These are phyloP conservation scores for Sitta carolinensis DNA, from an alignment of 2,797 vertebrate species.

Conservation along the genomic window DNA sequence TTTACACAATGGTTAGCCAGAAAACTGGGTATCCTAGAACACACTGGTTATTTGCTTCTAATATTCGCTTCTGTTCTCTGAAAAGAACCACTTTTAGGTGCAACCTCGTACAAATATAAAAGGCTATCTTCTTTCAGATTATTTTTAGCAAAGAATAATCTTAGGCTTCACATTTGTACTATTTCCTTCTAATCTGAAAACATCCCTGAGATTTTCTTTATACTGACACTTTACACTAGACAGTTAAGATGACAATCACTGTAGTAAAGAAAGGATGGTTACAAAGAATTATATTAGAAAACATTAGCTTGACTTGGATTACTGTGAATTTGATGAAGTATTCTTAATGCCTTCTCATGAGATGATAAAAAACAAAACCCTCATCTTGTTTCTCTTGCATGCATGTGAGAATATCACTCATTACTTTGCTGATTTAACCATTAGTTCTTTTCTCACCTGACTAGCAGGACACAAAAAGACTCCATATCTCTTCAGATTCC, in stretches of 20 bases:
- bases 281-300: background rate
- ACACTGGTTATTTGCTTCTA: background rate
- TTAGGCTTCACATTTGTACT: background rate
- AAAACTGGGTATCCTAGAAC: background rate
- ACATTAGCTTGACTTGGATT: background rate
- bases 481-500: background rate
- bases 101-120: background rate
- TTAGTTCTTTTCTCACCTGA: background rate
- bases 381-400: background rate
- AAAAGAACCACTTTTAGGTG: background rate
- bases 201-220: background rate
- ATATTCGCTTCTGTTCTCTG: background rate
- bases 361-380: background rate
- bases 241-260: background rate
- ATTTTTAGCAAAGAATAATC: background rate
- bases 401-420: background rate
- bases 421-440: background rate
- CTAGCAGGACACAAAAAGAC: background rate
- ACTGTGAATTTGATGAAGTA: background rate
- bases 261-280: background rate
- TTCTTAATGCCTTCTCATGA: background rate
- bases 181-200: background rate
- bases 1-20: background rate
- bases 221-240: background rate
- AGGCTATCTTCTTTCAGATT: background rate